These are phyloP conservation scores for Synanthedon vespiformis DNA, from an alignment of 2,888 invertebrate genomes.

Conservation along the genomic window DNA sequence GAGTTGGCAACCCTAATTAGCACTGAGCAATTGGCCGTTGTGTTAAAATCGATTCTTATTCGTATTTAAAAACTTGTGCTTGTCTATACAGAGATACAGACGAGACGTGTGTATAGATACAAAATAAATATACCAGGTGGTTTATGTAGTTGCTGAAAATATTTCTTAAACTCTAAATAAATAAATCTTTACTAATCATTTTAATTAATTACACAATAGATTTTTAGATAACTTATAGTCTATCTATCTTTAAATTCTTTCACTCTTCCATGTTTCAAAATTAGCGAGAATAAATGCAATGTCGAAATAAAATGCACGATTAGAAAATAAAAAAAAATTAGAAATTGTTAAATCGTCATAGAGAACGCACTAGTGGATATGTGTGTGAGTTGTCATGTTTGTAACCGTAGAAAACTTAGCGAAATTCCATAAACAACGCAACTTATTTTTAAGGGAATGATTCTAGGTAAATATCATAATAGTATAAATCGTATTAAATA, in stretches of 20 bases:
- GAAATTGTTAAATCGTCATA: slow-evolving; percentile 35
- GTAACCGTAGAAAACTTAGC: slow-evolving; percentile 26
- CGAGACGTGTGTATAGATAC: slow-evolving; percentile 12
- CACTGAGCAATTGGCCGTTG: slow-evolving; percentile 27
- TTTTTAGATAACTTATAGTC: slow-evolving; percentile 34
- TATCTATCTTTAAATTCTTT: slow-evolving; percentile 47
- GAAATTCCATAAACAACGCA: slow-evolving; percentile 18
- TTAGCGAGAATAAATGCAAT: slow-evolving; percentile 30
- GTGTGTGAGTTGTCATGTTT: slow-evolving; percentile 35
- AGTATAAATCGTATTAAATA: slow-evolving; percentile 5
- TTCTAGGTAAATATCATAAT: slow-evolving; percentile 30
- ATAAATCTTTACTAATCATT: neutral
- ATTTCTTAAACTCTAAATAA: neutral
- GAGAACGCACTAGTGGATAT: slow-evolving; percentile 24
- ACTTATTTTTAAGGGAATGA: slow-evolving; percentile 48
- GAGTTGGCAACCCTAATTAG: slow-evolving; percentile 3
- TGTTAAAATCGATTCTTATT: neutral
- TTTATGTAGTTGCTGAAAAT: neutral
- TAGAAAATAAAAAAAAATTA: slow-evolving; percentile 37
- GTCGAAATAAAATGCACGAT: slow-evolving; percentile 51
- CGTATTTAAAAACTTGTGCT: neutral
- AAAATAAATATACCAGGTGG: slow-evolving; percentile 25
- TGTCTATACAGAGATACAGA: neutral
- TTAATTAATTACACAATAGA: slow-evolving; percentile 25
- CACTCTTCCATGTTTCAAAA: slow-evolving; percentile 68